A percentile compares a stretch with the other conserved stretches of the same genome.
phyloP scores from a whole-genome alignment of 2,888 invertebrate species.

The Mythimna pallens region DNA sequence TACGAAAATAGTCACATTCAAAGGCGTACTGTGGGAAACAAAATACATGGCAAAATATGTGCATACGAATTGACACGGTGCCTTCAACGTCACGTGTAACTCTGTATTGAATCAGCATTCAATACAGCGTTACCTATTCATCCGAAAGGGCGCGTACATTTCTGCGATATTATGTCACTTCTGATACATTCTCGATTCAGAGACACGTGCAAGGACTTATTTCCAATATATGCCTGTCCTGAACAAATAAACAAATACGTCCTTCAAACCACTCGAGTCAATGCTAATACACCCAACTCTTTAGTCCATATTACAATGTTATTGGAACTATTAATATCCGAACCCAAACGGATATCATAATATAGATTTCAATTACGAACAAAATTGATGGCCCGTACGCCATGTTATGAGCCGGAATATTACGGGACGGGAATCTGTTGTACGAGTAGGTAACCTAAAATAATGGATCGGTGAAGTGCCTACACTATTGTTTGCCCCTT shows the following conservation, averaged over 20 bases:
- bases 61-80: neutral
- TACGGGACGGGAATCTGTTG: slow-evolving; percentile 24
- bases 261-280: neutral
- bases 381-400: slow-evolving; percentile 59
- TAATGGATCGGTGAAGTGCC: slow-evolving; percentile 21
- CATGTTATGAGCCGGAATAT: slow-evolving; percentile 44
- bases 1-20: neutral
- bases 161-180: neutral
- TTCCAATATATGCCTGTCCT: neutral
- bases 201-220: neutral
- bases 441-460: slow-evolving; percentile 33
- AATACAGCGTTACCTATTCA: neutral
- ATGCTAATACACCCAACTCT: slow-evolving; percentile 27
- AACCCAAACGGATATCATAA: slow-evolving; percentile 38
- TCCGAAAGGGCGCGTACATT: neutral
- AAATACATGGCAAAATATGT: neutral
- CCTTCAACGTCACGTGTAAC: neutral
- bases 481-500: neutral
- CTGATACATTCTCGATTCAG: neutral
- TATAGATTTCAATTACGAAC: slow-evolving; percentile 57
- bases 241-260: slow-evolving; percentile 28
- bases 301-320: slow-evolving; percentile 27
- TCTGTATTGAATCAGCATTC: neutral
- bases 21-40: too few relatives aligned
- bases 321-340: slow-evolving; percentile 45